Base-by-base conservation (phyloP, 1,140 invertebrate genomes). In the Bombus sibiricus region DNA sequence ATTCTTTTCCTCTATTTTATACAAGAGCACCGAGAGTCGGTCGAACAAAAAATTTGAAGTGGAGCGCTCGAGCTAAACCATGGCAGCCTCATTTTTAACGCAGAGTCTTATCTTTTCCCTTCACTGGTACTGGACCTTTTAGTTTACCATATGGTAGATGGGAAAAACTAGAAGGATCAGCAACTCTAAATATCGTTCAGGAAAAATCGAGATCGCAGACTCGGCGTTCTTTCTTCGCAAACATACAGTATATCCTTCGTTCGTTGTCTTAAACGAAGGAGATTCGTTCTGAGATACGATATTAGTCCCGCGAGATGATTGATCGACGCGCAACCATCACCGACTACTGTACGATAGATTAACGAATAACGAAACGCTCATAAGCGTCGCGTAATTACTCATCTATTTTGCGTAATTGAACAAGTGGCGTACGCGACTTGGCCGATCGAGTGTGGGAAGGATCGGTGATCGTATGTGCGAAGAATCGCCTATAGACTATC, bases 371-470 rank as follows among this genome's bases (percentile, higher is more conserved):
- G 53, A 37, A 41, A 57, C 78, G 53, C 75, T 41, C n/a, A 18
- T 47, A 72, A 88, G 76, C 62, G 75, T 69, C 69, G 77, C 87
- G 73, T 81, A 90, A 88, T 89, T 86, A 88, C 32, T 86, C 91
- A 62, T 86, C 85, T 81, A 88, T 91, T 89, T 82, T 73, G 74
- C 75, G 86, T 81, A 88, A 88, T 91, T 85, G 83, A 81, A 75
- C 84, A 68, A 87, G 73, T 43, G 79, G 59, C 78, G 66, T 76
- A 64, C 62, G 57, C 4, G 43, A 32, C 22, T 53, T 8, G 32
- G 9, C 28, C 34, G 22, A 59, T 28, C 34, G 2, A 32, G 34
- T 66, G 78, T 85, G 82, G 68, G 39, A 83, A 86, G 85, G 78
- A 89, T 81, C 76, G 69, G 74, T 68, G 71, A 37, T 1, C 53